Percentiles rank a stretch among this genome's conserved stretches.
phyloP scores from a whole-genome alignment of 2,888 invertebrate species.

The Epinotia nisella region DNA sequence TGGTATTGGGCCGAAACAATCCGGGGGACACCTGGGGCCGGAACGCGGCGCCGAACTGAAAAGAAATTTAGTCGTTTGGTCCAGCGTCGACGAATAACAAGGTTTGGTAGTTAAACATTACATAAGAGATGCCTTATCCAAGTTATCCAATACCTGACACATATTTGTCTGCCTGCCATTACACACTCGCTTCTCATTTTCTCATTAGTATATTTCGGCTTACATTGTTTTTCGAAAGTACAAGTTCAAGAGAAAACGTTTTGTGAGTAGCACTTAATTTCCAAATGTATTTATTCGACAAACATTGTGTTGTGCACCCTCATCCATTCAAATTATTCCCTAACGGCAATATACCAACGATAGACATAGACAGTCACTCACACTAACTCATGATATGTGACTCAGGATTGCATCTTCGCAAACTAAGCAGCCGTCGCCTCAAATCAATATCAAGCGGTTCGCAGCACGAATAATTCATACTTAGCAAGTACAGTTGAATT shows the following conservation, averaged over 20 bases:
- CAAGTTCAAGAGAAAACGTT: too few relatives aligned
- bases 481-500: constrained; percentile 57
- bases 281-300: background rate
- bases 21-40: constrained; percentile 66
- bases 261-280: background rate
- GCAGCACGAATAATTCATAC: constrained; percentile 58
- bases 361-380: background rate
- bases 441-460: constrained; percentile 34
- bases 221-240: background rate
- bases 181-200: background rate
- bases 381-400: background rate
- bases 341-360: background rate
- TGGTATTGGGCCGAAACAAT: constrained; percentile 65
- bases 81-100: constrained; percentile 48
- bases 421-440: constrained; percentile 31
- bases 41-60: constrained; percentile 53
- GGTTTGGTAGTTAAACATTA: constrained; percentile 6
- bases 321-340: background rate
- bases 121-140: background rate
- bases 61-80: constrained; percentile 54
- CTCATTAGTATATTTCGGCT: background rate
- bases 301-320: background rate
- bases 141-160: background rate
- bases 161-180: background rate
- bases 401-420: constrained; percentile 19